These are phyloP conservation scores for Grallaria varia DNA, from an alignment of 2,113 vertebrate genomes.

Conservation along the genomic window DNA sequence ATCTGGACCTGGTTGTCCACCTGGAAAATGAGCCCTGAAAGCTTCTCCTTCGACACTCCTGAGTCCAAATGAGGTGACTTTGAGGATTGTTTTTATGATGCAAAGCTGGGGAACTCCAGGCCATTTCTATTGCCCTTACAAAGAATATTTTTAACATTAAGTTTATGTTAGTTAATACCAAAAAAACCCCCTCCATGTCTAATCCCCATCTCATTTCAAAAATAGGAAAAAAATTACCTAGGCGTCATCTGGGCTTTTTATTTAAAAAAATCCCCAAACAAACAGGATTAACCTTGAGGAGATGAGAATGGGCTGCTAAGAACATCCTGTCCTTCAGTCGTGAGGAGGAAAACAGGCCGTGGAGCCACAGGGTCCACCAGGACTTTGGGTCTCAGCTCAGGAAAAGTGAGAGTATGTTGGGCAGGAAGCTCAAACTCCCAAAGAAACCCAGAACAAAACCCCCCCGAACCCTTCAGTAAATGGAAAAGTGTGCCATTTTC, in stretches of 20 bases:
- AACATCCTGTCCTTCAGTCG: neutral
- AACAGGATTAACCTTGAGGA: neutral
- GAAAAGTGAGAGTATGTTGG: neutral
- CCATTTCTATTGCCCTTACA: neutral
- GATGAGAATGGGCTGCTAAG: neutral
- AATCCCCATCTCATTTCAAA: neutral
- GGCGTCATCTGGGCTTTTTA: neutral
- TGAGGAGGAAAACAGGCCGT: neutral
- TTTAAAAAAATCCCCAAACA: neutral
- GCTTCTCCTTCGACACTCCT: neutral
- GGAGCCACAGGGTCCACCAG: neutral
- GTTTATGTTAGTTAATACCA: neutral
- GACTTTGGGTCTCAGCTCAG: neutral
- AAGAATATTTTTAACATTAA: neutral
- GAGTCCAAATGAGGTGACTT: neutral
- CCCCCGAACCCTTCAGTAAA: neutral
- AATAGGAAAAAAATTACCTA: neutral
- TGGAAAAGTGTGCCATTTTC: neutral
- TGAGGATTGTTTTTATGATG: neutral
- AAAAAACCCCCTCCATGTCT: accelerated
- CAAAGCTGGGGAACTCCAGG: neutral
- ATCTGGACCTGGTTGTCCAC: no score
- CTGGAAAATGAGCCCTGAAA: neutral
- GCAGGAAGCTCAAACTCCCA: neutral
- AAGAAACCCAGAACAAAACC: neutral